These are phyloP conservation scores for Sycon ciliatum DNA, from an alignment of 37 sponge, comb jelly and placozoan genomes.

Conservation along the genomic window DNA sequence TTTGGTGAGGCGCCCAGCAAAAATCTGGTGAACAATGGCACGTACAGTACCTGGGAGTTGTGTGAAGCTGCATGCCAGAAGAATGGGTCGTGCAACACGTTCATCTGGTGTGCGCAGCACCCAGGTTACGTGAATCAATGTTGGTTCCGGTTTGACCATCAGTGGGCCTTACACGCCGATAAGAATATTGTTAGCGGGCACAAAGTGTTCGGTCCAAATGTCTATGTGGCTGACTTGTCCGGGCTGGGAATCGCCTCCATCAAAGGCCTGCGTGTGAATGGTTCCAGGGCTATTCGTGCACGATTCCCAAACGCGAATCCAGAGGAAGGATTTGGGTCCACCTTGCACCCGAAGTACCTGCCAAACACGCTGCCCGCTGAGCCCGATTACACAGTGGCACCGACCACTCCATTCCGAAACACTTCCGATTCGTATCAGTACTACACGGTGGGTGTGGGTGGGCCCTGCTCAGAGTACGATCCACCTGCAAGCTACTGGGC, in stretches of 20 bases:
- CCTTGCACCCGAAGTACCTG: conserved; percentile 14
- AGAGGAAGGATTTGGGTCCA: conserved; percentile 25
- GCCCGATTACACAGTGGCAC: conserved; percentile 15
- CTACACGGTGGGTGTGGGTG: conserved; percentile 32
- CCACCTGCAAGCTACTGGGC: conserved; percentile 33
- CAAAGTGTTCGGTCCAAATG: background rate
- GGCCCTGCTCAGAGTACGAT: conserved; percentile 21
- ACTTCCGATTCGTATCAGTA: conserved; percentile 15
- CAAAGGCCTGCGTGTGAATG: conserved; percentile 40
- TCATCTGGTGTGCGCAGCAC: background rate
- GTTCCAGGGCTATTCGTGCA: conserved; percentile 22
- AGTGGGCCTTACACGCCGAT: no score
- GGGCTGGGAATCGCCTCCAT: background rate
- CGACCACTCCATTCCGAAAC: conserved; percentile 10
- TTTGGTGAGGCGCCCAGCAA: background rate
- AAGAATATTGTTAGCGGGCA: no score
- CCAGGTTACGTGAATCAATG: background rate
- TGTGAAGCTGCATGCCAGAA: background rate
- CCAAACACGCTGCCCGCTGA: conserved; percentile 14
- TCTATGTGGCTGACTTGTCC: conserved; percentile 8
- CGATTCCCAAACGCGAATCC: conserved; percentile 35
- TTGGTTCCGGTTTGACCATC: conserved; percentile 8
- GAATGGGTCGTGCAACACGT: background rate
- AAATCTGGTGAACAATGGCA: background rate
- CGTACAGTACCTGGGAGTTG: background rate